Evolutionary conservation across 2,113 vertebrate species (phyloP).

Genomic region (Microtus richardsoni): DNA sequence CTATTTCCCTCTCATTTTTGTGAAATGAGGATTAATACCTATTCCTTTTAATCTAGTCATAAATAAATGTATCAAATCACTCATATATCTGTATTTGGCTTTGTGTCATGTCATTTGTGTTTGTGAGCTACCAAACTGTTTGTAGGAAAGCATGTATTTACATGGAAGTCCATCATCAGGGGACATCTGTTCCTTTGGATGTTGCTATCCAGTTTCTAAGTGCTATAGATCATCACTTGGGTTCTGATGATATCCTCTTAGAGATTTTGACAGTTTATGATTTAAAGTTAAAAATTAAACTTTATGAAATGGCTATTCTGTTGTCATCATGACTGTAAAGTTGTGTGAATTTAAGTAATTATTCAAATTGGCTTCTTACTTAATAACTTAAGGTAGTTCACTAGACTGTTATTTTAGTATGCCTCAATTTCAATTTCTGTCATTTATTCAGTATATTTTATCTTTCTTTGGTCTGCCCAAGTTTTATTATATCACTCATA

Average conservation of each 20-base stretch:
- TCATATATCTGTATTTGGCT: slow-evolving; percentile 40
- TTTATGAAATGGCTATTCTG: slow-evolving; percentile 1
- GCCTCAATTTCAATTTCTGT: background rate
- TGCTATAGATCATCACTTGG: background rate
- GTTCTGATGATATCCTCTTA: slow-evolving; percentile 6
- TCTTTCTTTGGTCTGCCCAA: slow-evolving; percentile 37
- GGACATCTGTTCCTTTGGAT: background rate
- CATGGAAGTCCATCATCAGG: background rate
- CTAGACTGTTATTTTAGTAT: slow-evolving; percentile 24
- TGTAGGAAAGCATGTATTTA: slow-evolving; percentile 28
- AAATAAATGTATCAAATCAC: slow-evolving; percentile 9
- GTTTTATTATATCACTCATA: slow-evolving; percentile 42
- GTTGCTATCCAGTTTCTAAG: slow-evolving; percentile 15
- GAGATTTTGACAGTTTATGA: slow-evolving; percentile 32
- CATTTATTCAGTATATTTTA: slow-evolving; percentile 23
- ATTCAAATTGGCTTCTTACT: slow-evolving; percentile 31
- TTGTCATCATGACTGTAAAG: slow-evolving; percentile 23
- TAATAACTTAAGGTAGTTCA: slow-evolving; percentile 40
- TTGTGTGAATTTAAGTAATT: slow-evolving; percentile 42
- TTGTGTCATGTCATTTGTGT: slow-evolving; percentile 50
- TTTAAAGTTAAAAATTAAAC: slow-evolving; percentile 21
- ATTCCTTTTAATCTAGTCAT: slow-evolving; percentile 42
- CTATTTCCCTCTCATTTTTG: slow-evolving; percentile 52
- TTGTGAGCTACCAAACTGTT: slow-evolving; percentile 19
- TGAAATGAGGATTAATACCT: slow-evolving; percentile 31